Base-by-base conservation (phyloP, 2,888 invertebrate genomes). In the Saturnia pavonia region DNA sequence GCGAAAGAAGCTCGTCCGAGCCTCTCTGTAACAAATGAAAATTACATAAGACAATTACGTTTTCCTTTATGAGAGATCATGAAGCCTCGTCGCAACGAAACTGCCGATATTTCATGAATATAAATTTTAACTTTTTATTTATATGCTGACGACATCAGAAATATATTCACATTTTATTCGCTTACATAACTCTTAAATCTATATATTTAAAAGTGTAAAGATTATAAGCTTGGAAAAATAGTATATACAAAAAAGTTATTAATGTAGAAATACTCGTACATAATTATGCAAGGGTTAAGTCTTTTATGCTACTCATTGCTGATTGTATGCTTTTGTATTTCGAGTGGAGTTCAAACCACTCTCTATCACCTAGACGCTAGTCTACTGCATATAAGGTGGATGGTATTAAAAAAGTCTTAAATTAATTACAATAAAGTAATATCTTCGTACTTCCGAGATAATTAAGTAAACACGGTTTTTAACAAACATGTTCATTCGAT, bases 1-100 rank as follows among this genome's bases (percentile, higher is more conserved):
- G 98, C 94, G 98, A 98, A 94, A 98, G 96, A 94, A 99, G 96
- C 96, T 99, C 98, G 96, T 99, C 99, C 92, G 98, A 98, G 95
- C 98, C 98, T 95, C 99, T 97, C 99, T 99, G 97, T 70, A 87
- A 89, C 85, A 85, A 89, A 80, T 73, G 76, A 84, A 14, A 27
- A 25, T 14, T 27, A 1, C 57, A 19, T 60, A 27, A 60, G 19
- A 27, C 27, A 27, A 2, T 27, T 60, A 1, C 3, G 57, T 60
- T 27, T 60, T 19, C 4, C 27, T 27, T 27, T 60, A 60, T 27
- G 27, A 6, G 1, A 27, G 3, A 25, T 6, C 27, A 27, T 27
- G 14, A 60, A 27, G 7, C 16, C 1, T 51, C 19, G 51, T n/a
- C 51, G 45, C 45, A 45, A 45, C 12, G 45, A 48, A 48, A 19